phyloP scores from a whole-genome alignment of 2,113 vertebrate genomes.

The Nibea coibor region DNA sequence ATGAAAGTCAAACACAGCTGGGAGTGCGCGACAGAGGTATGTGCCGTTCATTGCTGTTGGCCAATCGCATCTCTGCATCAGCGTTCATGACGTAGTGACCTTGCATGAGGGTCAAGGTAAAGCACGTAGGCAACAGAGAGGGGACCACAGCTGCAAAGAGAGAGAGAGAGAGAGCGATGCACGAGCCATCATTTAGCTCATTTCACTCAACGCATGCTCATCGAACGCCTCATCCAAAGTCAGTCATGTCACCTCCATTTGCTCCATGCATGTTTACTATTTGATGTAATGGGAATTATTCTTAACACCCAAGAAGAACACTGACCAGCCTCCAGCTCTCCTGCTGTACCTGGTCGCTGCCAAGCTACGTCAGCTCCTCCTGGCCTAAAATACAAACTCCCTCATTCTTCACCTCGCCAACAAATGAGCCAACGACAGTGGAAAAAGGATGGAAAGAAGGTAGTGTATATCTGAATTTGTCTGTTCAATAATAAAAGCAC shows the following conservation, averaged over 20 bases:
- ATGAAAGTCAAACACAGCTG: conserved; percentile 79
- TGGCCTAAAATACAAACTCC: conserved; percentile 23
- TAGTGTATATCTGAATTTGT: conserved; percentile 11
- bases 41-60: conserved; percentile 30
- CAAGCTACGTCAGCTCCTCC: conserved; percentile 32
- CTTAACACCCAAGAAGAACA: conserved; percentile 15
- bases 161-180: conserved; percentile 21
- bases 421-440: background rate
- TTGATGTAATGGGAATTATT: conserved; percentile 55
- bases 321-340: conserved; percentile 9
- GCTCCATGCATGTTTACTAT: conserved; percentile 36
- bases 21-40: conserved; percentile 52
- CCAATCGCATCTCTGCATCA: conserved; percentile 52
- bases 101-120: conserved; percentile 44
- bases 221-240: conserved; percentile 54
- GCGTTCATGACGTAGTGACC: conserved; percentile 50
- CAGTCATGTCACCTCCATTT: conserved; percentile 50
- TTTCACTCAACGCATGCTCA: conserved; percentile 68
- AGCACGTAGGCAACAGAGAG: conserved; percentile 35
- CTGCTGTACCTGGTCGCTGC: conserved; percentile 31
- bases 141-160: conserved; percentile 67
- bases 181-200: conserved; percentile 35
- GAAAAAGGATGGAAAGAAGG: background rate
- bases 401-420: conserved; percentile 17
- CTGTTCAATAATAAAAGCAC: conserved; percentile 29